These are phyloP conservation scores for Pachyramphus minor DNA, from an alignment of 2,113 vertebrate genomes.

Conservation along the genomic window DNA sequence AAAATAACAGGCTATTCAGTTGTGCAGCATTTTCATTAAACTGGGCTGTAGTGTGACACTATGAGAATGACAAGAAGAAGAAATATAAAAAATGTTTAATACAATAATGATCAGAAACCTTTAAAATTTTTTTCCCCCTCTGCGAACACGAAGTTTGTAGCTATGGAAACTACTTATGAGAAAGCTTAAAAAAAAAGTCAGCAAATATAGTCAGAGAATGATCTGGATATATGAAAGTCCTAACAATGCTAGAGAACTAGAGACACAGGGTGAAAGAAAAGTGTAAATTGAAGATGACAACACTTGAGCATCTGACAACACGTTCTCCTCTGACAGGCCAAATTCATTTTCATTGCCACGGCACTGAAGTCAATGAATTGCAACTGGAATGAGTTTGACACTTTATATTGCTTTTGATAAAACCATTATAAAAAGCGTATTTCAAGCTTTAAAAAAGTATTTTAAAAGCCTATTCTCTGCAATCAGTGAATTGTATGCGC, in stretches of 20 bases:
- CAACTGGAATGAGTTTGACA: slow-evolving; percentile 43
- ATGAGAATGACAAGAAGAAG: slow-evolving; percentile 2
- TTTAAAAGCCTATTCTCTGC: neutral
- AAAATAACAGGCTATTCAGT: slow-evolving; percentile 13
- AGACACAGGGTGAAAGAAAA: slow-evolving; percentile 2
- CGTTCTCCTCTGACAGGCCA: neutral
- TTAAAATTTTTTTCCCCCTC: neutral
- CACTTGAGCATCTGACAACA: slow-evolving; percentile 31
- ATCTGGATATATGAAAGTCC: slow-evolving; percentile 34
- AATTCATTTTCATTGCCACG: slow-evolving; percentile 25
- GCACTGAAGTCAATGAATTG: slow-evolving; percentile 41
- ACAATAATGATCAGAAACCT: slow-evolving; percentile 41
- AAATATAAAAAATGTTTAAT: slow-evolving; percentile 17
- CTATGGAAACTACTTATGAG: slow-evolving; percentile 64
- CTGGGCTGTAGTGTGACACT: neutral
- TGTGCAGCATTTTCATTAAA: slow-evolving; percentile 23
- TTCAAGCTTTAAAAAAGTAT: neutral
- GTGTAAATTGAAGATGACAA: slow-evolving; percentile 64
- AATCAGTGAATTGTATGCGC: neutral
- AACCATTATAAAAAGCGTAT: neutral
- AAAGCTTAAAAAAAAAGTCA: slow-evolving; percentile 9
- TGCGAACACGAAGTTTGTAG: slow-evolving; percentile 40
- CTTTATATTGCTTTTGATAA: slow-evolving; percentile 49
- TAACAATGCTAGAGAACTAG: slow-evolving; percentile 34
- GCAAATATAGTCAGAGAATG: slow-evolving; percentile 20